Base-by-base conservation (phyloP, 2,113 vertebrate genomes). In the Phylloscopus whistleri region DNA sequence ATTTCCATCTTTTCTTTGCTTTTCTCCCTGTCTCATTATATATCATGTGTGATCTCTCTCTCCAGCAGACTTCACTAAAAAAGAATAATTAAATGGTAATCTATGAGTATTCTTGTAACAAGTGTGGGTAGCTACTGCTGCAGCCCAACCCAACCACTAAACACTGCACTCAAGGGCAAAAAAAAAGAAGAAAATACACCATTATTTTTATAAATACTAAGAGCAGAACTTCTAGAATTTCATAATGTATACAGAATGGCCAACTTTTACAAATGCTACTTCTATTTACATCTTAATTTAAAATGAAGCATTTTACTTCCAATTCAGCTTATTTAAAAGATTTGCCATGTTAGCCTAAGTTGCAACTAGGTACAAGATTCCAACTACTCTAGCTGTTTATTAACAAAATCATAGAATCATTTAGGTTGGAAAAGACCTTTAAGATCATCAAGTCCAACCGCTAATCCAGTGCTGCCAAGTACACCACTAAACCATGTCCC, bases 71-170 rank as follows among this genome's bases (percentile, higher is more conserved):
- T 83, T 83, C 63, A 58, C 62, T 77, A 68, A 80, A 67, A 86
- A 84, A 93, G 53, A 94, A 59, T 52, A 93, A 93, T 86, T 91
- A 93, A 89, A 92, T 41, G 31, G 41, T 69, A 94, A 87, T 88
- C 49, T 49, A 14, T 20, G 37, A 87, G 37, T 68, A 72, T 58
- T 84, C 68, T 80, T 91, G 23, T 81, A 84, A 83, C 58, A 82
- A 76, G 59, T 44, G 82, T 49, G 67, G 78, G 78, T 41, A 83
- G 82, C 20, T 72, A 39, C 15, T 49, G 44, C 70, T 73, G 78
- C 74, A 90, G 88, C 72, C 41, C 63, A 79, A 80, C 31, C 22
- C 63, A 92, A 60, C 53, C 31, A 51, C 81, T 51, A 17, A 78
- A 52, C 10, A 33, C 24, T 27, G 37, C 31, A 78, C 13, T 59